Evolutionary conservation across 64 coral and sea anemone genomes (phyloP).

Genomic region (Montipora capricornis): DNA sequence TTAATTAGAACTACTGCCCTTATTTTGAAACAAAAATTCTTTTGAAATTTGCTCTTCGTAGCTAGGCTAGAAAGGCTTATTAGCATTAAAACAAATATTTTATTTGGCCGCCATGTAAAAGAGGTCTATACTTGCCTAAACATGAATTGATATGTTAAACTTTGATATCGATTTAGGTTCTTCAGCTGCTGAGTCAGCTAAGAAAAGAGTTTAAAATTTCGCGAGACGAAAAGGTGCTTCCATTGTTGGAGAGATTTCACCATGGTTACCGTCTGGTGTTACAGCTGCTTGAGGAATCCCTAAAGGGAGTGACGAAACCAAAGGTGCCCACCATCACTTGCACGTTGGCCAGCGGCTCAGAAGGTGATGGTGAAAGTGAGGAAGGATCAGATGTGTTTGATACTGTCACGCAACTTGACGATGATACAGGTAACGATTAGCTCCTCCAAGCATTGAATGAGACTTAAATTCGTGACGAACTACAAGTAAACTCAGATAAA

Average conservation of each 20-base stretch:
- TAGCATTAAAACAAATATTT: too few relatives aligned
- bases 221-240: conserved; percentile 72
- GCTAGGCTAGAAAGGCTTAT: too few relatives aligned
- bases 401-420: conserved; percentile 87
- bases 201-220: conserved; percentile 79
- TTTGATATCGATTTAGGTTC: conserved; percentile 49
- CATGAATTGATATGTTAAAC: neutral
- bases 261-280: conserved; percentile 69
- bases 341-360: conserved; percentile 23
- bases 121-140: too few relatives aligned
- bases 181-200: conserved; percentile 70
- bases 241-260: conserved; percentile 82
- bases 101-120: too few relatives aligned
- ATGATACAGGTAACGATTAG: conserved; percentile 73
- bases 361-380: conserved; percentile 36
- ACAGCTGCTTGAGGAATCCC: conserved; percentile 77
- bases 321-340: conserved; percentile 34
- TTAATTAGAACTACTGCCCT: too few relatives aligned
- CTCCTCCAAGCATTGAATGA: neutral
- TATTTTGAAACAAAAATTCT: too few relatives aligned
- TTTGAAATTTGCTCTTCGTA: too few relatives aligned
- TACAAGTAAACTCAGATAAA: too few relatives aligned
- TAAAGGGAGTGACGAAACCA: conserved; percentile 9
- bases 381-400: conserved; percentile 85
- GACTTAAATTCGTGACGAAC: too few relatives aligned